Evolutionary conservation across 1,140 invertebrate species (phyloP), one percentile per base, ranked within the genome.

Genomic region (Drosophila funebris): DNA sequence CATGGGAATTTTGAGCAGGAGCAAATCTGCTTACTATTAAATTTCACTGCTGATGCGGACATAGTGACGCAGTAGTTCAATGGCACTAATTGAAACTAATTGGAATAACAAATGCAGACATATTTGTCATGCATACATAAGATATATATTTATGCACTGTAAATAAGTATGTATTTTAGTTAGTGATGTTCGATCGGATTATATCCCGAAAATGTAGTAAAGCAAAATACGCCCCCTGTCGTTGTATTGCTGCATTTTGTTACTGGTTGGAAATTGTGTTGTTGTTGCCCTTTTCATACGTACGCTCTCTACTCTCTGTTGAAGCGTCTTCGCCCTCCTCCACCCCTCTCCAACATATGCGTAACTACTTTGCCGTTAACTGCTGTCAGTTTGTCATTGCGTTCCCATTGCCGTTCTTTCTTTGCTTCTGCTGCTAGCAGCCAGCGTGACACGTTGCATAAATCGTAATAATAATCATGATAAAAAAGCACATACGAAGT

Each of bases 61-160:
- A 73, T 67, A 66, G 77, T 79, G 72, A 84, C 62, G 60, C 70
- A 74, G 79, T 82, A 64, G 52, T 80, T 82, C 69, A 81, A 68
- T 63, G 69, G 62, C 76, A 82, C 83, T 85, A 85, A 85, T 85
- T 85, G 83, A 87, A 85, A 78, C 75, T 85, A 85, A 85, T 85
- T 85, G 82, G 56, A 78, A 87, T 82, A 85, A 87, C 74, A 87
- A 77, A 87, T 69, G 64, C 54, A 60, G 48, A 41, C 52, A 13
- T 64, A 16, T 7, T 6, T n/a, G n/a, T 3, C 18, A 27, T 36
- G 74, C 50, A 64, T 68, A 75, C 54, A 80, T 31, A 68, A 29
- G 16, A 37, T 29, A 63, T 53, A 18, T 39, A 33, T 61, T 27
- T 63, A 62, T 36, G 22, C 52, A 64, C 29, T 68, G 48, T 39